These are phyloP conservation scores for Trematomus loennbergii DNA, from an alignment of 2,113 vertebrate genomes.

Conservation along the genomic window DNA sequence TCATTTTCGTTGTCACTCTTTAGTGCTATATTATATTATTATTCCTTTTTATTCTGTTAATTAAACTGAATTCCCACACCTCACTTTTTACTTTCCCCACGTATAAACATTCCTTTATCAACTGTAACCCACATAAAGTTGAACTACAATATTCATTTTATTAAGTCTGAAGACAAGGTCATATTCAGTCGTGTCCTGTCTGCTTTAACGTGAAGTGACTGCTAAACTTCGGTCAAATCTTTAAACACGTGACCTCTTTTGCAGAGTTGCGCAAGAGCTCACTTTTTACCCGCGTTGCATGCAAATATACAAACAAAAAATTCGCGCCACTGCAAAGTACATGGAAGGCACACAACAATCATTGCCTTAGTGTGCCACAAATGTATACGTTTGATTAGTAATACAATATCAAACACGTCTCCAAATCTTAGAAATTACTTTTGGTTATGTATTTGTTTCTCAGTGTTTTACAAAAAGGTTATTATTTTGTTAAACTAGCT, in stretches of 20 bases:
- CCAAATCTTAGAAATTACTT: accelerated
- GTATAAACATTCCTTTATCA: not conserved
- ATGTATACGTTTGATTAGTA: accelerated
- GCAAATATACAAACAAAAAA: slow-evolving; percentile 64
- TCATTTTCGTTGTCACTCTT: not conserved
- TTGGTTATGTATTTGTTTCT: not conserved
- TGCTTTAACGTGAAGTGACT: not conserved
- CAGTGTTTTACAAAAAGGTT: accelerated
- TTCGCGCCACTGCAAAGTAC: slow-evolving; percentile 79
- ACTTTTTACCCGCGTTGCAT: slow-evolving; percentile 77
- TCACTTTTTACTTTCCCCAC: not conserved
- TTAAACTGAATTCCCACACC: not conserved
- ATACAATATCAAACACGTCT: accelerated
- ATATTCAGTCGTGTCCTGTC: too few species aligned
- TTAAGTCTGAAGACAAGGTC: not conserved
- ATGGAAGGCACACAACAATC: slow-evolving; percentile 46
- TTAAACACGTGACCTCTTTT: not conserved
- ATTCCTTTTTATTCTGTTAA: not conserved
- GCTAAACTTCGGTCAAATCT: not conserved
- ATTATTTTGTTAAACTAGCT: not conserved
- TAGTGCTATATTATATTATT: too few species aligned
- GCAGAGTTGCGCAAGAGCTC: slow-evolving; percentile 18
- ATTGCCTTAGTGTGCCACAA: accelerated
- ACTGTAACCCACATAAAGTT: not conserved
- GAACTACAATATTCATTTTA: not conserved